These are phyloP conservation scores for Orthosia gracilis DNA, from an alignment of 2,888 invertebrate genomes.

Conservation along the genomic window DNA sequence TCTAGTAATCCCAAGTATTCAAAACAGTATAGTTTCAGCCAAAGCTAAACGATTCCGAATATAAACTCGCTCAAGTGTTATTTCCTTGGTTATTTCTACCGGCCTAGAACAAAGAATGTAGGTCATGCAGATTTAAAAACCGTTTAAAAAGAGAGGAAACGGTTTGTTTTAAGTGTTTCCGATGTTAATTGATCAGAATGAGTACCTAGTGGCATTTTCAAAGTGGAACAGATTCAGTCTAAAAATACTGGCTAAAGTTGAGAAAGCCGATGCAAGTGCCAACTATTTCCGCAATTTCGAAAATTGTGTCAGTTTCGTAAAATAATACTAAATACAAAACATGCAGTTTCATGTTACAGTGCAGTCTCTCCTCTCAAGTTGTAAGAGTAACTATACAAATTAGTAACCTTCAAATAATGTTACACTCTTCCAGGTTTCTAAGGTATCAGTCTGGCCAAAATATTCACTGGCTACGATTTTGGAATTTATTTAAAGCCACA, in stretches of 20 bases:
- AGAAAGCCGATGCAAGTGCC: conserved; percentile 29
- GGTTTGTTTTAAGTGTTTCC: conserved; percentile 17
- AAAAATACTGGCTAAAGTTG: conserved; percentile 43
- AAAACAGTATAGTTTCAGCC: neutral
- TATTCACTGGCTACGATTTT: too few species aligned
- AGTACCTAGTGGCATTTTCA: conserved; percentile 21
- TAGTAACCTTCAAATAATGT: neutral
- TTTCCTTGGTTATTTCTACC: conserved; percentile 24
- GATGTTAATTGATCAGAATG: conserved; percentile 47
- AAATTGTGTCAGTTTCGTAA: conserved; percentile 13
- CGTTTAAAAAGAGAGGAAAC: conserved; percentile 34
- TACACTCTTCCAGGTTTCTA: too few species aligned
- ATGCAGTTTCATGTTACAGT: neutral
- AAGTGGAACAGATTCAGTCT: conserved; percentile 41
- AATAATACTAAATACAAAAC: neutral
- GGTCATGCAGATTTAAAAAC: conserved; percentile 50
- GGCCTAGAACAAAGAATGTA: conserved; percentile 44
- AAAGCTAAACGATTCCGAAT: neutral
- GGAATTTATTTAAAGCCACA: too few species aligned
- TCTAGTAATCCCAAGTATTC: neutral
- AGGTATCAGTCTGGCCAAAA: too few species aligned
- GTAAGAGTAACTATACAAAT: neutral
- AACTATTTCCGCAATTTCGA: conserved; percentile 20
- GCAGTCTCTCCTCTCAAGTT: neutral
- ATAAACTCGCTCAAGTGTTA: conserved; percentile 31